These are phyloP conservation scores for Leucophora obtusa DNA, from an alignment of 2,888 invertebrate genomes.

Conservation along the genomic window DNA sequence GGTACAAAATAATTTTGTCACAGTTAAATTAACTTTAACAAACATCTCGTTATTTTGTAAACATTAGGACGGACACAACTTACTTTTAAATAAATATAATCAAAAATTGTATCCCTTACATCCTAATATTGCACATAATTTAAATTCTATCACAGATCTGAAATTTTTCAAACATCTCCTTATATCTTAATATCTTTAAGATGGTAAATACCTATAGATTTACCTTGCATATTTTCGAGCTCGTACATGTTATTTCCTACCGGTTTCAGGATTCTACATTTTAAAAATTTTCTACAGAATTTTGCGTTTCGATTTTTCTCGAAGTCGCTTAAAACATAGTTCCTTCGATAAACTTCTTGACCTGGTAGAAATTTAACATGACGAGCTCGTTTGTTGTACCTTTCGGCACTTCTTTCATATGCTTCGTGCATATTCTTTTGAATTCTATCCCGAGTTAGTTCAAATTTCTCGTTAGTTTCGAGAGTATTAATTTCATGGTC, in stretches of 20 bases:
- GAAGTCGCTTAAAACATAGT: not conserved
- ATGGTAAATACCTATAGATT: not conserved
- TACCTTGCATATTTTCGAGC: not conserved
- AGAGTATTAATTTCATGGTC: constrained; percentile 4
- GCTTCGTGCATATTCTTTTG: constrained; percentile 20
- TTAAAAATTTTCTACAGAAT: not conserved
- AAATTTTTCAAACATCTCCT: too few relatives aligned
- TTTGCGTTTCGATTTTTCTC: constrained; percentile 9
- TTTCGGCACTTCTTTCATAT: not conserved
- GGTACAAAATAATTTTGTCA: too few relatives aligned
- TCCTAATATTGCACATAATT: too few relatives aligned
- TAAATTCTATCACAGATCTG: too few relatives aligned
- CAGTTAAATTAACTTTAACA: too few relatives aligned
- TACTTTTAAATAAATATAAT: too few relatives aligned
- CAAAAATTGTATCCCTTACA: too few relatives aligned
- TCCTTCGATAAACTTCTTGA: too few relatives aligned
- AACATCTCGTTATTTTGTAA: too few relatives aligned
- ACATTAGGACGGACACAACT: too few relatives aligned
- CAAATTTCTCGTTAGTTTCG: not conserved
- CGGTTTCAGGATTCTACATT: too few relatives aligned
- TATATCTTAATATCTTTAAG: not conserved
- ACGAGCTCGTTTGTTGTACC: constrained; percentile 19
- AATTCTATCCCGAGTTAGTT: not conserved
- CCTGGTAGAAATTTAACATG: not conserved
- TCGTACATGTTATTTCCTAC: not conserved